phyloP scores from a whole-genome alignment of 2,797 vertebrate species.

The Myripristis jacobus region DNA sequence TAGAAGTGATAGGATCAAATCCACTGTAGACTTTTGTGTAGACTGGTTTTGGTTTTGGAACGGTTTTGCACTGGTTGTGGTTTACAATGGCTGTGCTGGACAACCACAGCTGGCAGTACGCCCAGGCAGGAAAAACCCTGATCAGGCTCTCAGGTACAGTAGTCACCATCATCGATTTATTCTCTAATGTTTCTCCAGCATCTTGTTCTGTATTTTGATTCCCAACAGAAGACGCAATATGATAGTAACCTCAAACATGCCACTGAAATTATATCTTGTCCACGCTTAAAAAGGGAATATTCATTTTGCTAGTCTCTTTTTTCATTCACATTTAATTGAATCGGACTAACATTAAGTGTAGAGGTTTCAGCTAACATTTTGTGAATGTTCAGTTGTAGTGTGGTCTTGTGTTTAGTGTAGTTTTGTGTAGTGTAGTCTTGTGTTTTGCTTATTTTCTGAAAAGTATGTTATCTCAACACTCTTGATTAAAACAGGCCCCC shows the following conservation, averaged over 20 bases:
- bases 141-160: conserved; percentile 83
- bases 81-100: conserved; percentile 78
- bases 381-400: too few relatives aligned
- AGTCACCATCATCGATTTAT: conserved; percentile 7
- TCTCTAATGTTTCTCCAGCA: conserved; percentile 6
- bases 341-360: too few relatives aligned
- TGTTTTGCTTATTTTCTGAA: neutral
- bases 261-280: neutral
- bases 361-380: too few relatives aligned
- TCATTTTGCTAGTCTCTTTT: neutral
- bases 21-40: conserved; percentile 2
- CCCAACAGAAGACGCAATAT: neutral
- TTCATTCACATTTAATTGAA: too few relatives aligned
- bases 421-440: neutral
- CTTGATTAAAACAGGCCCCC: neutral
- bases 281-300: neutral
- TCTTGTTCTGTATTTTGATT: neutral
- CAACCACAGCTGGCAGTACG: conserved; percentile 84
- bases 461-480: neutral
- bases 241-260: neutral
- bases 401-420: too few relatives aligned
- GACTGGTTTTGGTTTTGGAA: conserved; percentile 20
- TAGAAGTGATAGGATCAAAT: conserved; percentile 8
- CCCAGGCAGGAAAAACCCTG: conserved; percentile 81
- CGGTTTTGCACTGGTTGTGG: conserved; percentile 33